phyloP scores from a whole-genome alignment of 2,113 vertebrate genomes.

The Leuciscus idus region DNA sequence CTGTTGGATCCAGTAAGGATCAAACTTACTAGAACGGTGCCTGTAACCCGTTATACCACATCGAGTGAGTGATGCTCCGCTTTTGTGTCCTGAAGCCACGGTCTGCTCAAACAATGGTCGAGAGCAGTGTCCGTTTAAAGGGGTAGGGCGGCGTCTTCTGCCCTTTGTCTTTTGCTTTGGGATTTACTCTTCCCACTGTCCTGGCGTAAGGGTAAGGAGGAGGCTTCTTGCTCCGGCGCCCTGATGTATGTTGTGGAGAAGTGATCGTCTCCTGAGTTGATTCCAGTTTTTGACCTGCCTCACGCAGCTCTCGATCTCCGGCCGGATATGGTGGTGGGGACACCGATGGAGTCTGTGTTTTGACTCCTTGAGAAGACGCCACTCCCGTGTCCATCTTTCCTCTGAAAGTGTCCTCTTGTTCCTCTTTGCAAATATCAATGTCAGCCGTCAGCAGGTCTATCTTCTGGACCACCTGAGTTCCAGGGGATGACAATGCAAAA shows the following conservation, averaged over 20 bases:
- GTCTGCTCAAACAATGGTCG: constrained; percentile 77
- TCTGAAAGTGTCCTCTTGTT: constrained; percentile 62
- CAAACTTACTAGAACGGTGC: constrained; percentile 69
- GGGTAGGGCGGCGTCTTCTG: constrained; percentile 73
- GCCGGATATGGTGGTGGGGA: constrained; percentile 60
- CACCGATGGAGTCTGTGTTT: constrained; percentile 24
- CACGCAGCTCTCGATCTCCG: constrained; percentile 39
- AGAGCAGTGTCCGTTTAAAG: constrained; percentile 75
- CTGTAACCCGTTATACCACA: constrained; percentile 68
- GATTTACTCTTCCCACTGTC: constrained; percentile 54
- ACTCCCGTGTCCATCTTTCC: constrained; percentile 49
- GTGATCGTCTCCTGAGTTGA: constrained; percentile 41
- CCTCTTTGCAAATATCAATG: constrained; percentile 73
- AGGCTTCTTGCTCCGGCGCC: constrained; percentile 69
- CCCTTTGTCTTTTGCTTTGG: constrained; percentile 62
- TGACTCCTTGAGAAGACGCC: constrained; percentile 40
- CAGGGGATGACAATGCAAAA: constrained; percentile 44
- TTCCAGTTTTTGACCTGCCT: constrained; percentile 27
- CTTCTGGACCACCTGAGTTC: constrained; percentile 77
- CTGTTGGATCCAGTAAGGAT: background rate
- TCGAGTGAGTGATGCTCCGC: constrained; percentile 54
- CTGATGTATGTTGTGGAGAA: constrained; percentile 40
- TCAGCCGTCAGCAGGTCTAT: constrained; percentile 79
- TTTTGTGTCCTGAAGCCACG: constrained; percentile 49
- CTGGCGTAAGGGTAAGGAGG: constrained; percentile 73